These are phyloP conservation scores for Drosophila engyochracea DNA, from an alignment of 2,888 invertebrate genomes.

Conservation along the genomic window DNA sequence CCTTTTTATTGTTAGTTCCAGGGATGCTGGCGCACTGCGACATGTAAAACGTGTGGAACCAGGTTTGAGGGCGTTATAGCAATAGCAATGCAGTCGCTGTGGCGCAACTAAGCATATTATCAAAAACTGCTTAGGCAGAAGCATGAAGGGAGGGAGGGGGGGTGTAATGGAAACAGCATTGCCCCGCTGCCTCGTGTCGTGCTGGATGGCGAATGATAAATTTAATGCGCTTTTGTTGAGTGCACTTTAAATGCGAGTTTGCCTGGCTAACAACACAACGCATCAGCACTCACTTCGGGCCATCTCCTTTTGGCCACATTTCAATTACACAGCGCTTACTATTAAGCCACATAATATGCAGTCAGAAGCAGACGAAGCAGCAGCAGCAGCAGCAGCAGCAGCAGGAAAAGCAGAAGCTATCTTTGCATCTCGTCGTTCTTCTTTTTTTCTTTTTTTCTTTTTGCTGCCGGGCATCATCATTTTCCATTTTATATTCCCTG, in stretches of 20 bases:
- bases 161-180: constrained; percentile 39
- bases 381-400: constrained; percentile 8
- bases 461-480: constrained; percentile 50
- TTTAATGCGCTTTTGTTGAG: constrained; percentile 25
- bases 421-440: constrained; percentile 18
- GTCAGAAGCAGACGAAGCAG: neutral
- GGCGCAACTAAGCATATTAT: constrained; percentile 43
- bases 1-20: constrained; percentile 43
- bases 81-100: constrained; percentile 23
- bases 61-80: constrained; percentile 29
- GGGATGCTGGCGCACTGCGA: constrained; percentile 43
- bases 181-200: constrained; percentile 13
- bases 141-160: neutral
- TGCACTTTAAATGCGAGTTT: constrained; percentile 21
- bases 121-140: constrained; percentile 38
- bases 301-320: constrained; percentile 25
- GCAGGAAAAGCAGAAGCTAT: constrained; percentile 14
- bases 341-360: constrained; percentile 37
- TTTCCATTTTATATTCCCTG: constrained; percentile 66
- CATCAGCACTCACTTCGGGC: constrained; percentile 24
- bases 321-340: constrained; percentile 34
- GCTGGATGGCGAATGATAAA: constrained; percentile 2
- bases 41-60: constrained; percentile 25
- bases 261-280: neutral
- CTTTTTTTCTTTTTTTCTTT: neutral